Evolutionary conservation across 2,888 invertebrate species (phyloP).

Genomic region (Mimachlamys varia): DNA sequence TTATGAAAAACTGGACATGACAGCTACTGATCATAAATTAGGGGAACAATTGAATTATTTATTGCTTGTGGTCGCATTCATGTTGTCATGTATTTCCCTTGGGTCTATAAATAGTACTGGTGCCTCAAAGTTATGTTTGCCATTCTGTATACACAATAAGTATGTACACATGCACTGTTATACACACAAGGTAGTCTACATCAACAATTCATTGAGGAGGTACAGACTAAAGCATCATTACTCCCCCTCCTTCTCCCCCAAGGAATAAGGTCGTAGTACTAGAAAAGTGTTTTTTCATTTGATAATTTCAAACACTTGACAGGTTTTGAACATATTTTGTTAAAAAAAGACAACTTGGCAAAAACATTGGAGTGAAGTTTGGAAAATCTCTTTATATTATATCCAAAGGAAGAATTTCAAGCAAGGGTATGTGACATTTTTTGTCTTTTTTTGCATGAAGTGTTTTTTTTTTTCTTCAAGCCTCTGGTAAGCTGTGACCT

Average conservation of each 20-base stretch:
- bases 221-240: no score
- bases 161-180: background rate
- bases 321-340: no score
- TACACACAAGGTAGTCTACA: background rate
- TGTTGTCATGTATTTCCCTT: background rate
- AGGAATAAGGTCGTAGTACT: no score
- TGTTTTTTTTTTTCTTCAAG: background rate
- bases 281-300: no score
- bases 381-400: background rate
- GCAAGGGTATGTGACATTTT: background rate
- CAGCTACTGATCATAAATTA: background rate
- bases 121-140: background rate
- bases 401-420: background rate
- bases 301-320: no score
- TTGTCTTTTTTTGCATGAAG: no score
- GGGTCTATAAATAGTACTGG: background rate
- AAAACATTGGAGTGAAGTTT: no score
- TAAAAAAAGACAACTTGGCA: no score
- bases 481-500: background rate
- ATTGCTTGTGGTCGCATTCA: background rate
- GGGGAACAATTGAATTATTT: slow-evolving; percentile 5
- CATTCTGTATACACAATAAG: background rate
- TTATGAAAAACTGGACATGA: background rate
- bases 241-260: no score
- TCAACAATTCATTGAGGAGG: no score